phyloP scores from a whole-genome alignment of 2,888 invertebrate species.

The Hirtodrosophila duncani region DNA sequence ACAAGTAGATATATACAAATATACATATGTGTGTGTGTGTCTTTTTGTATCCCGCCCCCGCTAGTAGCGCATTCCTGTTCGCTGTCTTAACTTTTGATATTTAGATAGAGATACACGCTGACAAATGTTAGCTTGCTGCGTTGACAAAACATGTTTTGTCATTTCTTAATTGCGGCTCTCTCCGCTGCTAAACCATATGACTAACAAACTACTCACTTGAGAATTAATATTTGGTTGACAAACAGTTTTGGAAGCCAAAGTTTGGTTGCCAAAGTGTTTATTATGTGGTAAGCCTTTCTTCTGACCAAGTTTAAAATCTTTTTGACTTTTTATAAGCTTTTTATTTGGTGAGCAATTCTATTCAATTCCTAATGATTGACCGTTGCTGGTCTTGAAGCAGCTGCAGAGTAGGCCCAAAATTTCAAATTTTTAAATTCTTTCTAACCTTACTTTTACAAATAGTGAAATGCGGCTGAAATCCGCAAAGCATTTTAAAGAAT shows the following conservation, averaged over 20 bases:
- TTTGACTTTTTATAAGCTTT: too few relatives aligned
- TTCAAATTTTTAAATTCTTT: too few relatives aligned
- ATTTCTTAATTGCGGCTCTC: constrained; percentile 38
- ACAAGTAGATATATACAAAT: too few relatives aligned
- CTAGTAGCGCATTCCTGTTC: background rate
- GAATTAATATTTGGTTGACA: constrained; percentile 6
- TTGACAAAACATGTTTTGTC: constrained; percentile 44
- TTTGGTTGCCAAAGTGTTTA: background rate
- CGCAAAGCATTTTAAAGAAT: too few relatives aligned
- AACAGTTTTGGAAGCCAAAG: background rate
- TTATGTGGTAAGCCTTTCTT: too few relatives aligned
- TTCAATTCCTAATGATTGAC: too few relatives aligned
- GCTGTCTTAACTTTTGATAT: constrained; percentile 23
- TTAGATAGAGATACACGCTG: constrained; percentile 12
- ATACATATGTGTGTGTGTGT: constrained; percentile 25
- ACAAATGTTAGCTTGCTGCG: constrained; percentile 6
- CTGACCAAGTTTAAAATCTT: too few relatives aligned
- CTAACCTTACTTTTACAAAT: too few relatives aligned
- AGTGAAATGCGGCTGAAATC: too few relatives aligned
- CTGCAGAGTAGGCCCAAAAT: too few relatives aligned
- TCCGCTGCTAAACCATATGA: constrained; percentile 16
- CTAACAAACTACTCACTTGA: constrained; percentile 3
- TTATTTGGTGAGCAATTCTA: too few relatives aligned
- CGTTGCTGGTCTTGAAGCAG: too few relatives aligned
- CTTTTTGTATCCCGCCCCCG: constrained; percentile 15